Base-by-base conservation (phyloP, 2,888 invertebrate genomes). In the Itoplectis maculator region DNA sequence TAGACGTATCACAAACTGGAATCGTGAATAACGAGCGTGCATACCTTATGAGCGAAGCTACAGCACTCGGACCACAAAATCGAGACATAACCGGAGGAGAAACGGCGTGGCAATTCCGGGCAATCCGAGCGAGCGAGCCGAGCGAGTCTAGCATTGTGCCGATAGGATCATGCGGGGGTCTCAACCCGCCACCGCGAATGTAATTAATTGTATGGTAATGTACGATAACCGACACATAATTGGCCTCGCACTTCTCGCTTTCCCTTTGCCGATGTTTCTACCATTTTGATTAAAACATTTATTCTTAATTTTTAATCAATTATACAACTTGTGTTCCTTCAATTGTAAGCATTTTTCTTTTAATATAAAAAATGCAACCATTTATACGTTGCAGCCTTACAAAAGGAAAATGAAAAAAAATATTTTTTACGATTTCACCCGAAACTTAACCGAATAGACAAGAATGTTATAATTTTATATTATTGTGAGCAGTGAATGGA, bases 121-220 rank as follows among this genome's bases (percentile, higher is more conserved):
- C 70, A 78, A 79, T 49, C 75, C 70, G 35, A 51, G 82, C 79
- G 54, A 61, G 59, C 75, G 29, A 2, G 59, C 75, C 70, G 37
- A 51, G 82, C 79, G 54, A 61, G 59, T 70, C 59, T 72, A 29
- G 59, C 79, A 79, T 79, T 68, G 69, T 56, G 37, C 45, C 81
- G 51, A 78, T 78, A 73, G 47, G 37, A 77, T 54, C 63, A 23
- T 63, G 47, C 4, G 29, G 29, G 20, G 15, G 40, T 35, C 18
- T 56, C 54, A 37, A 54, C 70, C 70, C 42, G 5, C 15, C 70
- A 23, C 70, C 56, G 40, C 69, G 66, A 61, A 59, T 35, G 47
- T 75, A 82, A 82, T 82, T 82, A 82, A 82, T 79, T 66, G 70
- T 72, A 61, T 73, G 47, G 51, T 74, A 75, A 76, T 79, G 65